phyloP scores from a whole-genome alignment of 2,888 invertebrate genomes.

The Myathropa florea region DNA sequence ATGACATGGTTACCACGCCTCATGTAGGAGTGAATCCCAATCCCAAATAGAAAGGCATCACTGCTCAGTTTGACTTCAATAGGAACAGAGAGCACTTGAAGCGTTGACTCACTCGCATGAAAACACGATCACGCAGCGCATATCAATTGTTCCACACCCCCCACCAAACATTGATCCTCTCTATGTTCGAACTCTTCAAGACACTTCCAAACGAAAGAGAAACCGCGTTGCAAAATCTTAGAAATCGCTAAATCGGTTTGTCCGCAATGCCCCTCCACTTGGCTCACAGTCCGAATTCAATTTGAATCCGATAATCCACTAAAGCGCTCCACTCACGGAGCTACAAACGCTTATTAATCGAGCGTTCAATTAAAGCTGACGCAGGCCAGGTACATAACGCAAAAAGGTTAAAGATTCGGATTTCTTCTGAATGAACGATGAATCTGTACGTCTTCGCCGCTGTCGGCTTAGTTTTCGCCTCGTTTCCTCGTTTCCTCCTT shows the following conservation, averaged over 20 bases:
- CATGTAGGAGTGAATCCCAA: background rate
- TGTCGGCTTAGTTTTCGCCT: background rate
- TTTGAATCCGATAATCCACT: background rate
- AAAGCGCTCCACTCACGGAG: background rate
- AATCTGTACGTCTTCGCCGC: background rate
- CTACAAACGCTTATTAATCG: constrained; percentile 19
- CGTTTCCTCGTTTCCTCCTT: background rate
- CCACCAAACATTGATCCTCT: background rate
- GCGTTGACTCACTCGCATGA: background rate
- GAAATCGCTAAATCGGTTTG: background rate
- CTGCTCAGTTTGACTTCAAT: too few relatives aligned
- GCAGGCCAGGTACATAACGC: background rate
- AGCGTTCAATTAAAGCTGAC: constrained; percentile 24
- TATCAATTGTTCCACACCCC: background rate
- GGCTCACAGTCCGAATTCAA: background rate
- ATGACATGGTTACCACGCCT: background rate
- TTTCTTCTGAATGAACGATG: constrained; percentile 20
- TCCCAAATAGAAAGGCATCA: background rate
- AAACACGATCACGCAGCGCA: background rate
- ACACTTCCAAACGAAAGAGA: background rate
- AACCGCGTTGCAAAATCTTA: background rate
- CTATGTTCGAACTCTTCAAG: background rate
- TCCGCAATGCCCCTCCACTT: background rate
- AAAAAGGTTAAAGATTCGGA: background rate
- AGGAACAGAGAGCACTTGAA: background rate